phyloP scores from a whole-genome alignment of 2,113 vertebrate species.

The Hyaena hyaena region DNA sequence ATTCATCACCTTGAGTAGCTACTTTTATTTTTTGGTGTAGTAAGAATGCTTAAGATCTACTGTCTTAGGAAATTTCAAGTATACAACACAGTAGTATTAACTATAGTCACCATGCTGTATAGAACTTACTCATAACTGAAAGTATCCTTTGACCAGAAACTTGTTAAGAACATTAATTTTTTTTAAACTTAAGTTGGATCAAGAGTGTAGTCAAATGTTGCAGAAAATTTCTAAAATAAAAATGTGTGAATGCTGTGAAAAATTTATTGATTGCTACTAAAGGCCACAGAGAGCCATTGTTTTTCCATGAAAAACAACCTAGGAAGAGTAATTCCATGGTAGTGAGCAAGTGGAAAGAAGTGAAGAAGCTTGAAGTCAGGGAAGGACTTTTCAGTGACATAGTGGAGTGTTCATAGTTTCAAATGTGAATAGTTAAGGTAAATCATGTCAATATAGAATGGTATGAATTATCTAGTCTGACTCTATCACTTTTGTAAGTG shows the following conservation, averaged over 20 bases:
- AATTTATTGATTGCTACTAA: not conserved
- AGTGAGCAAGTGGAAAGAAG: not conserved
- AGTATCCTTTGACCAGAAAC: not conserved
- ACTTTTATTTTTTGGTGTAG: not conserved
- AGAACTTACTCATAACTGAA: not conserved
- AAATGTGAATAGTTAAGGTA: not conserved
- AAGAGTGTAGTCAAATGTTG: not conserved
- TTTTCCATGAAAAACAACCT: not conserved
- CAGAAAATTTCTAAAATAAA: slow-evolving; percentile 26
- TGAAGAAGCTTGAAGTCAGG: not conserved
- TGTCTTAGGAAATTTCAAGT: not conserved
- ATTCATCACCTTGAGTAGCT: not conserved
- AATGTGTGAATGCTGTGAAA: not conserved
- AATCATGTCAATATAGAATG: not conserved
- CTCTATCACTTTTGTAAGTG: not conserved
- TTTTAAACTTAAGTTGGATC: not conserved
- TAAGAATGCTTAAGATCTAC: not conserved
- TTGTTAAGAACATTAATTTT: not conserved
- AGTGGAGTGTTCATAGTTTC: not conserved
- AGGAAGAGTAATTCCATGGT: not conserved
- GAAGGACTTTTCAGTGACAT: not conserved
- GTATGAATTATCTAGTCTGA: not conserved
- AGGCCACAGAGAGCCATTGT: not conserved
- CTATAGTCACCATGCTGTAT: not conserved
- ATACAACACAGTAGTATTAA: not conserved